Conservation (phyloP, 2,888 invertebrate genomes). For the Amorpha juglandis region DNA sequence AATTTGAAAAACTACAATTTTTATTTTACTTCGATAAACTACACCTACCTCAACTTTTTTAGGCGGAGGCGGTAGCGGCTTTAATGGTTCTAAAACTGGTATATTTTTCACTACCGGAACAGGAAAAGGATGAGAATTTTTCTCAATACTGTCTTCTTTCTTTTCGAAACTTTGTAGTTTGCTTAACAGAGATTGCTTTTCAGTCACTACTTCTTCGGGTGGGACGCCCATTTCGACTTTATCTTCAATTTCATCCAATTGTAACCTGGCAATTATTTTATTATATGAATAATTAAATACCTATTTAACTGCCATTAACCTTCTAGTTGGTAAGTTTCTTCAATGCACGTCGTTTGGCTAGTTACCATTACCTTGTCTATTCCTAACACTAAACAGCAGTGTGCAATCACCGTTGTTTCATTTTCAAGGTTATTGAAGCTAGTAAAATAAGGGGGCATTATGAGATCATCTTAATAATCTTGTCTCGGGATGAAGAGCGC, state of each 20-base stretch:
- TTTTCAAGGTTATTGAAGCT: too few species aligned
- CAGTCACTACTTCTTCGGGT: conserved; percentile 71
- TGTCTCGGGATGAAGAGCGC: too few species aligned
- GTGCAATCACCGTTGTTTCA: too few species aligned
- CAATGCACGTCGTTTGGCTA: too few species aligned
- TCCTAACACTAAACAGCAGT: too few species aligned
- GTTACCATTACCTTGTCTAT: too few species aligned
- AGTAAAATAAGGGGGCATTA: too few species aligned
- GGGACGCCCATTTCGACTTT: conserved; percentile 60
- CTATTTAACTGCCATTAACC: too few species aligned
- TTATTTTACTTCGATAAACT: too few species aligned
- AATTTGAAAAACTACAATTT: too few species aligned
- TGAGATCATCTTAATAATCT: too few species aligned
- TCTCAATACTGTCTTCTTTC: conserved; percentile 53
- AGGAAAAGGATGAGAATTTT: conserved; percentile 31
- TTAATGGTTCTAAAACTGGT: conserved; percentile 49
- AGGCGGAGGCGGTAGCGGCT: conserved; percentile 43
- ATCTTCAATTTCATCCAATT: conserved; percentile 63
- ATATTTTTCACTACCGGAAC: conserved; percentile 37
- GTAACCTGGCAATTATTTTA: conserved; percentile 53
- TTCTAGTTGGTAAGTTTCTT: too few species aligned
- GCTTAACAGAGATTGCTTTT: conserved; percentile 70
- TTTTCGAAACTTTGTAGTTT: conserved; percentile 73
- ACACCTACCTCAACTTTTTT: conserved; percentile 67
- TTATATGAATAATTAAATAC: neutral